Conservation (phyloP, 2,888 invertebrate genomes). For the Yponomeuta plumbellus region DNA sequence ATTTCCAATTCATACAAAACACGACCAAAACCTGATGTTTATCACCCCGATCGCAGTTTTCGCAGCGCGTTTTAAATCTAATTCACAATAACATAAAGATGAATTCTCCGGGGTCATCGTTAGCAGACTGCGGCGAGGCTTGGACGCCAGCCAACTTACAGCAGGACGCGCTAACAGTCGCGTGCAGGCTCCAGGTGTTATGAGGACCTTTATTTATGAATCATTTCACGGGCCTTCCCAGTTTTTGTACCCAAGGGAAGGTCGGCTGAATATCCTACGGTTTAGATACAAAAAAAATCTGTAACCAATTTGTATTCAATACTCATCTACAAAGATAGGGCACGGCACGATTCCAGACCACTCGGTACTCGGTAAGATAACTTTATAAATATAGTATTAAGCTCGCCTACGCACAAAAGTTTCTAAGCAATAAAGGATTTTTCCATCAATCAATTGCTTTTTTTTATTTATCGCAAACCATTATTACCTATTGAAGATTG, state of each 20-base stretch:
- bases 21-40: not conserved
- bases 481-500: no score
- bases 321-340: no score
- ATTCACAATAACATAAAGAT: slow-evolving; percentile 2
- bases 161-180: not conserved
- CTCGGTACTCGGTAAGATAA: no score
- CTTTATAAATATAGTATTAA: no score
- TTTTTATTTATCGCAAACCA: no score
- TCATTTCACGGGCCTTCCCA: not conserved
- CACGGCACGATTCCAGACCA: no score
- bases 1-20: not conserved
- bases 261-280: not conserved
- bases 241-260: not conserved
- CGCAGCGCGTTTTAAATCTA: not conserved
- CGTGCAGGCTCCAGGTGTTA: not conserved
- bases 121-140: not conserved
- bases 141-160: not conserved
- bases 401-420: no score
- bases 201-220: slow-evolving; percentile 1
- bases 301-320: no score
- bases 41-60: not conserved
- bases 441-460: no score
- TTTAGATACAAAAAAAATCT: no score
- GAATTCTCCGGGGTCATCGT: not conserved
- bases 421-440: no score